Base-by-base conservation (phyloP, 2,113 vertebrate genomes). In the Haplotaxodon microlepis region DNA sequence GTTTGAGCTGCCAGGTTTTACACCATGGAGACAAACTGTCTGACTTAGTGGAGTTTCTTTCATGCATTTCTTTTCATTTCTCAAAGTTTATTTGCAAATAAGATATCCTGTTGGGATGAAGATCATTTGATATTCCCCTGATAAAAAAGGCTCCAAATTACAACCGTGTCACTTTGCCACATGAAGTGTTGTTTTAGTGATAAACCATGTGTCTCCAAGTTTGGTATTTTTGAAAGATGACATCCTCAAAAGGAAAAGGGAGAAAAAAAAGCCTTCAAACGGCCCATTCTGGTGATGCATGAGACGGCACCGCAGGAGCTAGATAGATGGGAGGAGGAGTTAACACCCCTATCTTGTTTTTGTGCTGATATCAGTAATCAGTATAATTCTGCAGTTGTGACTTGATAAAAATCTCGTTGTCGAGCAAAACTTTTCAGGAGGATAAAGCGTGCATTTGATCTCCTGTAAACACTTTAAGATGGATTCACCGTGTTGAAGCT, bases 381-480 rank as follows among this genome's bases (percentile, higher is more conserved):
- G 16, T 45, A 6, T 31, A 11, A 50, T 61, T 66, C 29, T 5
- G 12, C 29, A 31, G 82, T 47, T 51, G 59, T 57, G 4, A 21
- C 14, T 40, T 56, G 83, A 88, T 91, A n/a, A 53, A 42, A 59
- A 90, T 83, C 86, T 73, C 19, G 16, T 87, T 87, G 90, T 84
- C 73, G 16, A 82, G 47, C 8, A 78, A 88, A 88, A 83, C 9
- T 6, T 85, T 84, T 89, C 34, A 80, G 84, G 42, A 81, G 29
- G 83, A 81, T 47, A 34, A 84, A 82, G 81, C 29, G 3, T 21
- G 36, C 10, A n/a, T 91, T 91, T 87, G 83, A 92, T 85, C 51
- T 83, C 11, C 21, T 82, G 54, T 36, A 81, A 90, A 83, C 76
- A 50, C 53, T 82, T 78, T 10, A 76, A 45, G 69, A 36, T 47